Conservation (phyloP, 2,888 invertebrate species). For the Zhuqinia jingwanae region DNA sequence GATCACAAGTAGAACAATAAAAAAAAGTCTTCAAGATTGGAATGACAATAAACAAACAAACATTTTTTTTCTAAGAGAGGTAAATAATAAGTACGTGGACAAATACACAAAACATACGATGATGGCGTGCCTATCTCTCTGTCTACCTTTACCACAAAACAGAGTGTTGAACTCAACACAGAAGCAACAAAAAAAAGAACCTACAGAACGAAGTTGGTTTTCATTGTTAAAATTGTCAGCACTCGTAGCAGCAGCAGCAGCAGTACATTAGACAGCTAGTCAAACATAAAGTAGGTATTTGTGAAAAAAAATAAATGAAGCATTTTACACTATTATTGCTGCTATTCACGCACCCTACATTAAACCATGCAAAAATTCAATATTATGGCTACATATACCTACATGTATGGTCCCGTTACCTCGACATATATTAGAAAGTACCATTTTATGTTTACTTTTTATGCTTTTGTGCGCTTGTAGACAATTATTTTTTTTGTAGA, state of each 20-base stretch:
- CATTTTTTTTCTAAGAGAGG: slow-evolving; percentile 11
- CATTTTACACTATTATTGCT: slow-evolving; percentile 32
- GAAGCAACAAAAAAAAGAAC: not conserved
- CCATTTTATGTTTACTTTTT: slow-evolving; percentile 8
- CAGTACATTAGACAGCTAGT: not conserved
- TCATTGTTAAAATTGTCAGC: slow-evolving; percentile 34
- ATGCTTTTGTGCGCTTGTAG: slow-evolving; percentile 11
- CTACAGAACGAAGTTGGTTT: not conserved
- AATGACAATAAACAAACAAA: slow-evolving; percentile 38
- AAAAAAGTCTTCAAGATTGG: not conserved
- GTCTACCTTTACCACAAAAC: too few species aligned
- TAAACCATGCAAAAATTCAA: too few species aligned
- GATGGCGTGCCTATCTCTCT: not conserved
- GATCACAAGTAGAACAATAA: not conserved
- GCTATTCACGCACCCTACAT: slow-evolving; percentile 21
- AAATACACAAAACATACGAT: slow-evolving; percentile 18
- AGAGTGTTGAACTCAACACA: slow-evolving; percentile 3
- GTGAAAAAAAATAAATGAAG: slow-evolving; percentile 45
- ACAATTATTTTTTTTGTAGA: slow-evolving; percentile 48
- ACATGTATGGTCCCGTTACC: slow-evolving; percentile 46
- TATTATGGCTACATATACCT: not conserved
- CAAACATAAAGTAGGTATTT: slow-evolving; percentile 29
- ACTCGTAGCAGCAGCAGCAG: not conserved
- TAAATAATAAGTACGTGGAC: slow-evolving; percentile 11
- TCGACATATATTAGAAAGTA: slow-evolving; percentile 51